Percentiles rank a stretch among this genome's conserved stretches.
These are phyloP conservation scores for Cheilinus undulatus DNA, from an alignment of 2,113 vertebrate species.

Conservation along the genomic window DNA sequence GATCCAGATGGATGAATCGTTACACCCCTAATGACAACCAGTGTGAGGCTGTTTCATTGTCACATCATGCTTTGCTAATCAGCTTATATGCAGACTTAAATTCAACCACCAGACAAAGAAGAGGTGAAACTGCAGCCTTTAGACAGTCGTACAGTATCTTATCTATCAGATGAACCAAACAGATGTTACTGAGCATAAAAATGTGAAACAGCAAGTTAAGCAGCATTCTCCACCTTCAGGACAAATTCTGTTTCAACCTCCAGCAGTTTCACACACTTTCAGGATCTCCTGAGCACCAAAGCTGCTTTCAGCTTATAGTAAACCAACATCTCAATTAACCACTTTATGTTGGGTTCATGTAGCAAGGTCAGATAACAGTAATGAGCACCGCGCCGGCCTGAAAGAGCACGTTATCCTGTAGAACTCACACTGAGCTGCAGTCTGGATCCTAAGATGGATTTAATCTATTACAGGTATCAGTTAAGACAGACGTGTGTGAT, in stretches of 20 bases:
- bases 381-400: background rate
- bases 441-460: no score
- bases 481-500: no score
- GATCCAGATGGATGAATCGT: no score
- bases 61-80: no score
- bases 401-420: no score
- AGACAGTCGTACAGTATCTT: background rate
- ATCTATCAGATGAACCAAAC: background rate
- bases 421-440: no score
- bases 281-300: background rate
- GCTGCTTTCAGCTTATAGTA: background rate
- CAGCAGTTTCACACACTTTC: background rate
- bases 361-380: background rate
- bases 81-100: no score
- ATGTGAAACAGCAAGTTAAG: background rate
- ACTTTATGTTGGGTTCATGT: background rate
- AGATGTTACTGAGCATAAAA: background rate
- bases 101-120: no score
- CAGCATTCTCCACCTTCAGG: background rate
- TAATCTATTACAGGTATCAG: no score
- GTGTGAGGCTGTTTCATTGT: no score
- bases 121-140: background rate
- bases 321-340: no score
- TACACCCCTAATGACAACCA: no score
- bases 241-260: background rate